phyloP scores from a whole-genome alignment of 2,113 vertebrate species.

The Jacana jacana region DNA sequence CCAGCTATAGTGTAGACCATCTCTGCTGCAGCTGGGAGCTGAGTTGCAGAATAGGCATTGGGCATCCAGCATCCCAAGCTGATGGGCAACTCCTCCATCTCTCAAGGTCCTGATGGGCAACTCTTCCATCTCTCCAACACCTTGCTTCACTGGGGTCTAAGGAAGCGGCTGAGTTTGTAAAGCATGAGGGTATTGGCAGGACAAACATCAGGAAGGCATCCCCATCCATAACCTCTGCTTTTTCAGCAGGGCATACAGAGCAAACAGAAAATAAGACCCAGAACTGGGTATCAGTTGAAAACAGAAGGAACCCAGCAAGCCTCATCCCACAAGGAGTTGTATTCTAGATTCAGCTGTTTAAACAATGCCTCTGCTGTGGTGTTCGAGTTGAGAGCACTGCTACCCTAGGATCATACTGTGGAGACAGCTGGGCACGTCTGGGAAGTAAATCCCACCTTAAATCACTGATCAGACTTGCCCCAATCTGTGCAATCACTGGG shows the following conservation, averaged over 20 bases:
- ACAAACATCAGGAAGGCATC: not conserved
- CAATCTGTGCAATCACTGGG: not conserved
- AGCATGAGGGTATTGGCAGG: not conserved
- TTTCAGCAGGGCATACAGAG: not conserved
- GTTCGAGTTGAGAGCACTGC: not conserved
- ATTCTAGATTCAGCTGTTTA: not conserved
- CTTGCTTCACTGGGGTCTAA: not conserved
- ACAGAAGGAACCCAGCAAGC: not conserved
- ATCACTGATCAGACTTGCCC: not conserved
- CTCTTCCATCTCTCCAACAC: not conserved
- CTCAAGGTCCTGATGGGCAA: not conserved
- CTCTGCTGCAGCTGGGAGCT: not conserved
- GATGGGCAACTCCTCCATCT: not conserved
- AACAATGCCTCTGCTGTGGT: not conserved
- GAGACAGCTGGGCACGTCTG: not conserved
- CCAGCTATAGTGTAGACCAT: not conserved
- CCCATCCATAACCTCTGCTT: not conserved
- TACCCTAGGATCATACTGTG: not conserved
- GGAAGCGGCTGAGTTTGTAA: not conserved
- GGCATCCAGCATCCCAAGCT: not conserved
- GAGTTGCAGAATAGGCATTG: not conserved
- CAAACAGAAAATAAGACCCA: not conserved
- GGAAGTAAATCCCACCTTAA: not conserved
- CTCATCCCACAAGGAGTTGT: not conserved
- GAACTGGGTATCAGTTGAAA: not conserved